Conservation (phyloP, 2,797 vertebrate species). For the Mormyrus hasselquistii region DNA sequence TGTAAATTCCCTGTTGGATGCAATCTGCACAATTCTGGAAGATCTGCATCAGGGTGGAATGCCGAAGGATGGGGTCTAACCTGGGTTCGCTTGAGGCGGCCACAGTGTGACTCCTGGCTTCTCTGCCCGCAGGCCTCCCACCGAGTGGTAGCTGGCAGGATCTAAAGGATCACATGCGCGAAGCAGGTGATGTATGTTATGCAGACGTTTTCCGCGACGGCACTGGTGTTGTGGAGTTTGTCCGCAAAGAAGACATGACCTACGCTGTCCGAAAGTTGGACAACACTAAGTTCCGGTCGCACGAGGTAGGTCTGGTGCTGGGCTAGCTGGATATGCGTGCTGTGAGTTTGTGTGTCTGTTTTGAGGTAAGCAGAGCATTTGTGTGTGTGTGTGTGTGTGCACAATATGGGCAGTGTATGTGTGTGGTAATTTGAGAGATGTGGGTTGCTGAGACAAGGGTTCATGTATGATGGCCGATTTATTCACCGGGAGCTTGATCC, state of each 20-base stretch:
- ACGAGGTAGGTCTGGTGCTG: slow-evolving; percentile 76
- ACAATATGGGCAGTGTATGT: not conserved
- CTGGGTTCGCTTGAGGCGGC: not conserved
- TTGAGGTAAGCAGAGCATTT: slow-evolving; percentile 34
- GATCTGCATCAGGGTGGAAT: not conserved
- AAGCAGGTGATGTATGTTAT: slow-evolving; percentile 99
- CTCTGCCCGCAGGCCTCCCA: slow-evolving; percentile 74
- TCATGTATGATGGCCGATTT: not conserved
- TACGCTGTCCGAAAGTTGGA: slow-evolving; percentile 97
- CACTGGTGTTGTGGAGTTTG: slow-evolving; percentile 98
- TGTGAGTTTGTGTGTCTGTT: slow-evolving; percentile 53
- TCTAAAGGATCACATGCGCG: slow-evolving; percentile 99
- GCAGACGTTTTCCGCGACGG: slow-evolving; percentile 97
- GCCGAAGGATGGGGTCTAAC: not conserved
- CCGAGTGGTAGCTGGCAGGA: slow-evolving; percentile 98
- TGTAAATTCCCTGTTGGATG: not conserved
- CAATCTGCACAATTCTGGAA: not conserved
- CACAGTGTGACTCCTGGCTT: not conserved
- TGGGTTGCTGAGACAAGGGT: no score
- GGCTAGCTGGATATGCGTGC: slow-evolving; percentile 68
- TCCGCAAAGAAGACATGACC: slow-evolving; percentile 98
- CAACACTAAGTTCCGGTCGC: slow-evolving; percentile 98
- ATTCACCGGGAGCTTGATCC: not conserved
- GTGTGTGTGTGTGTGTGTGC: not conserved
- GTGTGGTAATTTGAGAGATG: not conserved